Evolutionary conservation across 2,888 invertebrate genomes (phyloP), one percentile per base, ranked within the genome.

Genomic region (Cataglyphis rosenhaueri): DNA sequence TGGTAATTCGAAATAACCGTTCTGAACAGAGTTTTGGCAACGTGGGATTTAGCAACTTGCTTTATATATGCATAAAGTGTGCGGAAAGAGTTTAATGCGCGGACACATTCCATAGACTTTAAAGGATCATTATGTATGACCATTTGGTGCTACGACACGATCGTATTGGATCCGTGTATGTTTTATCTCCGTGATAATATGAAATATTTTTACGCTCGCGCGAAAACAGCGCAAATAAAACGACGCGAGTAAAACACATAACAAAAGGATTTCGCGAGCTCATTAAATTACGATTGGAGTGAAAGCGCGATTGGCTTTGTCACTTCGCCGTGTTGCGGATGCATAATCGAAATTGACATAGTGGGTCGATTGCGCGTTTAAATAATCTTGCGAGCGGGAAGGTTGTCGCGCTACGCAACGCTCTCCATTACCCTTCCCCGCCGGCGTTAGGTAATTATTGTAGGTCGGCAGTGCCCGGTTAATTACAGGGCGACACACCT

Each of bases 381-480:
- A 79, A 79, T 79, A 70, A 79, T 79, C 59, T 79, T 44, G 18
- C 8, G 12, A 25, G 59, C 32, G 70, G 59, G 78, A n/a, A n/a
- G 48, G 59, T 79, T 70, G 70, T 79, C 65, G 70, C n/a, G 41
- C 57, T 32, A 68, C 21, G 59, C 68, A 59, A 78, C 57, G 41
- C 55, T 4, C 55, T 44, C 59, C 35, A 18, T 25, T 21, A 44
- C 70, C 59, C 70, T 21, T 35, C 59, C 21, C 44, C 41, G 10
- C 15, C 25, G 57, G 41, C 32, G 70, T 66, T 76, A 76, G 66
- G 66, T 78, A 78, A 78, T 78, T 78, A 78, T 78, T 78, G 78
- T 78, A 78, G 78, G 78, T 78, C 59, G 78, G 78, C 78, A 78
- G 81, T 52, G 73, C 75, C 81, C 81, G 75, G 73, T 74, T 81